Base-by-base conservation (phyloP, 1,140 invertebrate genomes). In the Drosophila grimshawi region DNA sequence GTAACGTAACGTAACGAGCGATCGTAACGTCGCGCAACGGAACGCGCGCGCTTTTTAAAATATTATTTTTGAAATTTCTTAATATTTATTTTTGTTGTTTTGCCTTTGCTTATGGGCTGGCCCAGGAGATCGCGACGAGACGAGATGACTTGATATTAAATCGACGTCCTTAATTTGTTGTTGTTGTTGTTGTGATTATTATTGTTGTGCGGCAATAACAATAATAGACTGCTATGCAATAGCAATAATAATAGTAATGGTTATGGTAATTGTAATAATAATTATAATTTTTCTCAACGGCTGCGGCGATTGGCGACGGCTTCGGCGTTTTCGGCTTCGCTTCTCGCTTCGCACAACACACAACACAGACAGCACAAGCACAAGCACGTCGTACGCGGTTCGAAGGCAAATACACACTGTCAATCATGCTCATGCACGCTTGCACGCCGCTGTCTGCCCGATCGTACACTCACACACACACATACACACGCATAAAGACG, bases 391-490 rank as follows among this genome's bases (percentile, higher is more conserved):
- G 90, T 91, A 92, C 86, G 83, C 91, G 89, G 71, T 92, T 92
- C 91, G 91, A 85, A 90, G 89, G 81, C 89, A 92, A 92, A 92
- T 91, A 90, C 90, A 92, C 89, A 92, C 89, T 91, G 91, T 92
- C 91, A 92, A 91, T 92, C 90, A 91, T 79, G 70, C 70, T 73
- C 70, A 73, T 72, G 77, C 85, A 66, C 74, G 48, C 57, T 69
- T 73, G 74, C 74, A 60, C 61, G 66, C 62, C 60, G 62, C 66
- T 65, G 68, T 76, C 68, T 72, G 60, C 63, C 59, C 61, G 70
- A 67, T 75, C 76, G 76, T 67, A 60, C 46, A 71, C 76, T 62
- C 65, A 63, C 62, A 66, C 64, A 60, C 45, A 35, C 45, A 65
- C 70, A 49, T 49, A 46, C 56, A 70, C 62, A 68, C 61, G 41